Conservation (phyloP, 2,113 vertebrate genomes). For the Charadrius vociferus region DNA sequence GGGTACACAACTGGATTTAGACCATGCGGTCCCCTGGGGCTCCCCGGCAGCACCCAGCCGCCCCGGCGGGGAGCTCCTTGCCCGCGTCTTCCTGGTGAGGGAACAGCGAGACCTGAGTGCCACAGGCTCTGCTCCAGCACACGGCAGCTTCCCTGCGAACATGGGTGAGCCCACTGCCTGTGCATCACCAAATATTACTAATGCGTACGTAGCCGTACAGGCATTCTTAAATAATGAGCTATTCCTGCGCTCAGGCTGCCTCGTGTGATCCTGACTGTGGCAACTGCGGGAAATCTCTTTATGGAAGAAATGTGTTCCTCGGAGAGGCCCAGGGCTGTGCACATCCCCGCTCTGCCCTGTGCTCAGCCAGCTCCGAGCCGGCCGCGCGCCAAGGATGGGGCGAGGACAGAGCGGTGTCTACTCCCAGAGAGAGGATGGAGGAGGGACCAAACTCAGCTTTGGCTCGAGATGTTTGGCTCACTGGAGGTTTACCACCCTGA, state of each 20-base stretch:
- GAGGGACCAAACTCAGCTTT: not conserved
- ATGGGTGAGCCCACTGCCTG: not conserved
- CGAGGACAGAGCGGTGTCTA: not conserved
- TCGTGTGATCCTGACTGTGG: conserved; percentile 2
- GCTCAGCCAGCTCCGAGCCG: not conserved
- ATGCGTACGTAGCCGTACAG: not conserved
- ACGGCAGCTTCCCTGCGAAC: not conserved
- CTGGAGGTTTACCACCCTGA: not conserved
- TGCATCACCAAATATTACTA: not conserved
- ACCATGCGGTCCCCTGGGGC: accelerated
- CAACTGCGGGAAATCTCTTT: conserved; percentile 31
- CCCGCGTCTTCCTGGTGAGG: accelerated
- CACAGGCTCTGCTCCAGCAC: not conserved
- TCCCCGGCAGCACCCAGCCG: accelerated
- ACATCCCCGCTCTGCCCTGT: not conserved
- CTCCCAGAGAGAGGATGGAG: not conserved
- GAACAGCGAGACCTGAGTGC: accelerated
- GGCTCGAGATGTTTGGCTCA: accelerated
- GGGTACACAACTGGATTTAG: accelerated
- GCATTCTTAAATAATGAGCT: not conserved
- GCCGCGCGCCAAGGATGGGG: not conserved
- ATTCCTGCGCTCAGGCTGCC: not conserved
- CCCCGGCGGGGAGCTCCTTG: accelerated
- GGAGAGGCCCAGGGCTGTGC: not conserved
- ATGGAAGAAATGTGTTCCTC: not conserved